These are phyloP conservation scores for Aspidoscelis tigris DNA, from an alignment of 2,113 vertebrate species.

Conservation along the genomic window DNA sequence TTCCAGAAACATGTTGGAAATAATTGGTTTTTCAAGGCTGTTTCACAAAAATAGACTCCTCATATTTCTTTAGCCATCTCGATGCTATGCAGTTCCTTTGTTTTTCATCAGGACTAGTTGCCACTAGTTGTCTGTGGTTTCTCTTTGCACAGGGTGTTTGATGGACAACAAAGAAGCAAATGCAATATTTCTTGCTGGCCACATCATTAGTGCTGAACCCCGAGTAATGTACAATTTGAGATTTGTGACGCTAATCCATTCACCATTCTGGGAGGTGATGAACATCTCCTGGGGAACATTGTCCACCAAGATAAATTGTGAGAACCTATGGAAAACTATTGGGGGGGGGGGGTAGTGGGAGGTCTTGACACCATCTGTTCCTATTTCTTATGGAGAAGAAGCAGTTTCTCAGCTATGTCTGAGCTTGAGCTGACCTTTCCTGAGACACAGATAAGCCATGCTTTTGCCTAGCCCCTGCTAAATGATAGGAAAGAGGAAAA, in stretches of 20 bases:
- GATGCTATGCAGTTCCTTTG: not conserved
- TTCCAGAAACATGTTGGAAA: not conserved
- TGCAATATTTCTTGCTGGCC: not conserved
- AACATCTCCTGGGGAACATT: not conserved
- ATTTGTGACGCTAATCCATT: not conserved
- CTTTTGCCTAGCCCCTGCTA: not conserved
- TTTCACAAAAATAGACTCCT: not conserved
- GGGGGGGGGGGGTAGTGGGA: slow-evolving; percentile 9
- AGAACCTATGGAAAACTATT: slow-evolving; percentile 26
- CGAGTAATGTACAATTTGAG: not conserved
- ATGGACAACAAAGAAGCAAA: not conserved
- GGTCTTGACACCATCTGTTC: slow-evolving; percentile 30
- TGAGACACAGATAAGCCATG: not conserved
- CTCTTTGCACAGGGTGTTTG: not conserved
- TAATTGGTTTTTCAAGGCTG: not conserved
- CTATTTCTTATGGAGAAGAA: not conserved
- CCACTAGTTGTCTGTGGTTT: not conserved
- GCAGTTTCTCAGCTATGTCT: not conserved
- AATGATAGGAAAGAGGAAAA: not conserved
- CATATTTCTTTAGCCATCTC: not conserved
- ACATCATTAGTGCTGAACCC: not conserved
- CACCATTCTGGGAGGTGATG: not conserved
- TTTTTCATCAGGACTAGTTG: not conserved
- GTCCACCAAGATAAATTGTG: slow-evolving; percentile 28
- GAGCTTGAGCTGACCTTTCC: slow-evolving; percentile 12